These are phyloP conservation scores for Nomada flava DNA, from an alignment of 2,888 invertebrate genomes.

Conservation along the genomic window DNA sequence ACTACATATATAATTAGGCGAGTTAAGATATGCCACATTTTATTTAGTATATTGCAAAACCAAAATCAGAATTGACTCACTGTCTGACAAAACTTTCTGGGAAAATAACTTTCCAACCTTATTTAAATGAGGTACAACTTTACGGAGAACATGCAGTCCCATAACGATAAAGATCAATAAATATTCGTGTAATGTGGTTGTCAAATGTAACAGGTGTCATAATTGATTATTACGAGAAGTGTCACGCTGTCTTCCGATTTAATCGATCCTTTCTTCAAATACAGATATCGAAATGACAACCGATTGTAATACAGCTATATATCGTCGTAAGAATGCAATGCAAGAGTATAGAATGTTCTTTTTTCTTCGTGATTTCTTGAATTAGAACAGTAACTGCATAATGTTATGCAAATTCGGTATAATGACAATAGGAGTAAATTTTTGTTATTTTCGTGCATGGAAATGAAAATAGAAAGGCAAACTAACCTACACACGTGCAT, in stretches of 20 bases:
- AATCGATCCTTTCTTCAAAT: neutral
- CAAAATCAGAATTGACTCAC: no score
- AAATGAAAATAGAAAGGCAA: neutral
- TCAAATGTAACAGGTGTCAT: conserved; percentile 64
- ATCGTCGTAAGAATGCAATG: neutral
- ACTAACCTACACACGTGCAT: neutral
- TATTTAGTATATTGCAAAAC: no score
- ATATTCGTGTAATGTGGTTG: conserved; percentile 35
- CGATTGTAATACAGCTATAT: neutral
- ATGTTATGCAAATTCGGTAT: conserved; percentile 28
- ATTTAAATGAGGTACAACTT: neutral
- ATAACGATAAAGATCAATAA: conserved; percentile 7
- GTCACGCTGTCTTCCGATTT: neutral
- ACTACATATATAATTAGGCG: neutral
- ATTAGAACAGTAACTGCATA: conserved; percentile 25
- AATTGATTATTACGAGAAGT: conserved; percentile 15
- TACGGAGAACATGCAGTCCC: neutral
- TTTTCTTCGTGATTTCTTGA: conserved; percentile 33
- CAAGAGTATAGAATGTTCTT: neutral
- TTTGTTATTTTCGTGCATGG: neutral
- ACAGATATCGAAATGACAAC: neutral
- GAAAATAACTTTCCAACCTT: neutral
- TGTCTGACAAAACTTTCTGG: neutral
- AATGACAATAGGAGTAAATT: neutral
- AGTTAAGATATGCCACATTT: no score